Percentiles rank a stretch among this genome's conserved stretches.
phyloP scores from a whole-genome alignment of 2,113 vertebrate genomes.

The Ornithorhynchus anatinus region DNA sequence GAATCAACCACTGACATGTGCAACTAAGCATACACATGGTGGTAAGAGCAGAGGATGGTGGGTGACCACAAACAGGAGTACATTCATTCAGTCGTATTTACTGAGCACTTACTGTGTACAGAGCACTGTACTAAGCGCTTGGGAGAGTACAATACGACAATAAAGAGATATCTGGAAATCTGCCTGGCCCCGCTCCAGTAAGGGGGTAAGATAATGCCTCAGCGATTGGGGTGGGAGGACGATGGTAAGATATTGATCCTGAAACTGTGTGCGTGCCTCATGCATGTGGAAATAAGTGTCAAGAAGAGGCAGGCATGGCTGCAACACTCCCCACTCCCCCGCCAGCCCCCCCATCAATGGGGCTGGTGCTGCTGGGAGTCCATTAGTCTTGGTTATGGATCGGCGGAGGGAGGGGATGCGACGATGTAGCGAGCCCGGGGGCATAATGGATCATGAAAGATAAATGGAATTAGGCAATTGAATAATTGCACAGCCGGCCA shows the following conservation, averaged over 20 bases:
- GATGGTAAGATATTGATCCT: conserved; percentile 53
- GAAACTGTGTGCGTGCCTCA: conserved; percentile 47
- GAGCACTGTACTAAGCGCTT: too few species aligned
- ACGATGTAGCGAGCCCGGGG: not conserved
- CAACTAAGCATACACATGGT: too few species aligned
- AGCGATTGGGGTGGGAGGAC: too few species aligned
- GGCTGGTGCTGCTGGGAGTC: conserved; percentile 42
- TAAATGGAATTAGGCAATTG: conserved; percentile 49
- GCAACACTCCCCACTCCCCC: too few species aligned
- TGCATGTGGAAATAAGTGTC: conserved; percentile 49
- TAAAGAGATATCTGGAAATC: too few species aligned
- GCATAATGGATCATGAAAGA: conserved; percentile 50
- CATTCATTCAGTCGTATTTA: too few species aligned
- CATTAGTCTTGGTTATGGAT: conserved; percentile 44
- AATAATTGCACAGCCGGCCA: conserved; percentile 20
- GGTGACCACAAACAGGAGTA: too few species aligned
- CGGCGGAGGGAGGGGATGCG: conserved; percentile 3
- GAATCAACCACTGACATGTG: too few species aligned
- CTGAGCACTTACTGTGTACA: too few species aligned
- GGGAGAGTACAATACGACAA: too few species aligned
- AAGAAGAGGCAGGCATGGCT: conserved; percentile 35
- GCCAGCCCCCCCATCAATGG: conserved; percentile 6
- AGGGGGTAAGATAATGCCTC: conserved; percentile 31
- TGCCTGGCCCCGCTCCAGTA: too few species aligned
- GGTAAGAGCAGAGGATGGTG: too few species aligned